phyloP scores from a whole-genome alignment of 2,888 invertebrate species.

The Drosophila imparisetae region DNA sequence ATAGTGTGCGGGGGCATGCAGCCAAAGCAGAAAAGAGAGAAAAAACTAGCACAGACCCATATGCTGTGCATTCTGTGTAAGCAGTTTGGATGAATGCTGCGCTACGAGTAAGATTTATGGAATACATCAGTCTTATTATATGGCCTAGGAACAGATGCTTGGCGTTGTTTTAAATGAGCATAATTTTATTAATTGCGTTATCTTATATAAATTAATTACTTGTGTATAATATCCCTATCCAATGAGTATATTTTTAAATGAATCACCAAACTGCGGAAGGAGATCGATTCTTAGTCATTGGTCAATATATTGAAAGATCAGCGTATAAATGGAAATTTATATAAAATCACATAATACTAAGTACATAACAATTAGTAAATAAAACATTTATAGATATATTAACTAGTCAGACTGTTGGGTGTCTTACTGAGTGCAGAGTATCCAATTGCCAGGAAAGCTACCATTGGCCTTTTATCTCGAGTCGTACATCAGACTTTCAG shows the following conservation, averaged over 20 bases:
- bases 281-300: not conserved
- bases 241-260: not conserved
- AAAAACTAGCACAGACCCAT: conserved; percentile 34
- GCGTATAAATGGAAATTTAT: not conserved
- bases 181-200: not conserved
- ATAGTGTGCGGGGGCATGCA: conserved; percentile 41
- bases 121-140: not conserved
- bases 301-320: not conserved
- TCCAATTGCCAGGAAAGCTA: conserved; percentile 19
- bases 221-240: not conserved
- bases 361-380: not conserved
- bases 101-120: conserved; percentile 15
- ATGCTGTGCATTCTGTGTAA: conserved; percentile 36
- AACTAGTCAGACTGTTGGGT: not conserved
- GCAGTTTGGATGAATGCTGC: conserved; percentile 20
- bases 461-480: conserved; percentile 63
- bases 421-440: conserved; percentile 35
- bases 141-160: not conserved
- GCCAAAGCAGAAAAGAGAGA: conserved; percentile 2
- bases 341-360: not conserved
- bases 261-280: not conserved
- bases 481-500: conserved; percentile 63
- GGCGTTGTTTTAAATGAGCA: not conserved
- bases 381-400: not conserved
- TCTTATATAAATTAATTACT: not conserved